These are phyloP conservation scores for Ophraella communa DNA, from an alignment of 2,888 invertebrate species.

Conservation along the genomic window DNA sequence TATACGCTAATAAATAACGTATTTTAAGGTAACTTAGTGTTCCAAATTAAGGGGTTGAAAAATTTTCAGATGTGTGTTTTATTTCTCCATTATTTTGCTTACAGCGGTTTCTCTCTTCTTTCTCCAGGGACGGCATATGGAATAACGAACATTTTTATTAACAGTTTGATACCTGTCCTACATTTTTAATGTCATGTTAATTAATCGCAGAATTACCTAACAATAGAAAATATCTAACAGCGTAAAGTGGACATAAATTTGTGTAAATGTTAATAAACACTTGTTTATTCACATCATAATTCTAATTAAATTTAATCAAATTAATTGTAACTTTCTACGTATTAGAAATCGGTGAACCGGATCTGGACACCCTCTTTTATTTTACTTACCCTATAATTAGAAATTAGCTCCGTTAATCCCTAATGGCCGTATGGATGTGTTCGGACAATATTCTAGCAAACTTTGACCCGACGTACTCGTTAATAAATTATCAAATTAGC, in stretches of 20 bases:
- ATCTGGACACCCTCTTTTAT: conserved; percentile 48
- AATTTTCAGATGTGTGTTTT: conserved; percentile 52
- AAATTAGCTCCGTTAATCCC: conserved; percentile 54
- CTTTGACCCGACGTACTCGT: conserved; percentile 47
- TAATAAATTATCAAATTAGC: conserved; percentile 48
- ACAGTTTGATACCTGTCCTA: background rate
- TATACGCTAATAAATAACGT: conserved; percentile 54
- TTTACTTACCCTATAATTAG: conserved; percentile 54
- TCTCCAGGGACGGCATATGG: conserved; percentile 5
- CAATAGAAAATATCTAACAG: background rate
- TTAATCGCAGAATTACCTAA: background rate
- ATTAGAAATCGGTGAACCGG: no score
- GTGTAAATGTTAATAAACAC: background rate
- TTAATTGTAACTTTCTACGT: background rate
- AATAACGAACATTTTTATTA: background rate
- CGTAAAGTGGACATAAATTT: background rate
- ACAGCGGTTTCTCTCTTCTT: conserved; percentile 22
- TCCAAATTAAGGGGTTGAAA: conserved; percentile 55
- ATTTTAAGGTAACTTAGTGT: conserved; percentile 58
- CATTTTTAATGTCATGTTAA: background rate
- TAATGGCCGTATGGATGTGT: conserved; percentile 52
- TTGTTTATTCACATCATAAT: no score
- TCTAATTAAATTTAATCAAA: no score
- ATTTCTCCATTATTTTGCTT: conserved; percentile 40
- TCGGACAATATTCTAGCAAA: conserved; percentile 49